phyloP scores from a whole-genome alignment of 2,113 vertebrate genomes.

The Leuciscus idus region DNA sequence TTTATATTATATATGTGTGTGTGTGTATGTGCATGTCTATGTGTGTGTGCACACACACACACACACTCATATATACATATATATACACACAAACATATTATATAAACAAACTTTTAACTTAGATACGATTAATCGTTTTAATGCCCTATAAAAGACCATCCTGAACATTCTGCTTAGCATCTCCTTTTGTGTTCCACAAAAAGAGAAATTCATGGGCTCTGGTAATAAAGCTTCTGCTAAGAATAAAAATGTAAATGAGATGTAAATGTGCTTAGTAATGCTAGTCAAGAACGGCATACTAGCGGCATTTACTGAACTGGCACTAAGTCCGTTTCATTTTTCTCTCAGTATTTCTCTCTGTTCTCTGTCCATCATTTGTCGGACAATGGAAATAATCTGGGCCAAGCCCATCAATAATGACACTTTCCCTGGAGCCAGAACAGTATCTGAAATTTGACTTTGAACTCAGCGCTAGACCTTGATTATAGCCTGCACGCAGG shows the following conservation, averaged over 20 bases:
- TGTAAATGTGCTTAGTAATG: conserved; percentile 38
- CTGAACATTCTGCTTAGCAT: background rate
- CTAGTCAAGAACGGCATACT: background rate
- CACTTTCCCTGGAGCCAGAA: conserved; percentile 46
- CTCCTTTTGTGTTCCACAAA: background rate
- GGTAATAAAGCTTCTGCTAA: conserved; percentile 9
- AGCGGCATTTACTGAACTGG: background rate
- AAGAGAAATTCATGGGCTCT: background rate
- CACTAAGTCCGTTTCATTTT: background rate
- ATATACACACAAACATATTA: too few relatives aligned
- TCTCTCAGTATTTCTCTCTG: conserved; percentile 11
- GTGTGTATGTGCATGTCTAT: too few relatives aligned
- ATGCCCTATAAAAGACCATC: background rate
- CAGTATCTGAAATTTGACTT: conserved; percentile 45
- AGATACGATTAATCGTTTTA: too few relatives aligned
- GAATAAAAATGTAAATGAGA: conserved; percentile 14
- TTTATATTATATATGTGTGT: too few relatives aligned
- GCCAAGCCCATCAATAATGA: conserved; percentile 47
- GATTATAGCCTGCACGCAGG: conserved; percentile 9
- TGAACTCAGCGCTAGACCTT: conserved; percentile 33
- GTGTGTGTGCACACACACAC: too few relatives aligned
- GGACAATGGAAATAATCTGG: conserved; percentile 41
- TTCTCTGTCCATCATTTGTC: conserved; percentile 42
- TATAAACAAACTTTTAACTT: too few relatives aligned
- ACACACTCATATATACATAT: too few relatives aligned